Conservation (phyloP, 1,140 invertebrate species). For the Pogonomyrmex californicus region DNA sequence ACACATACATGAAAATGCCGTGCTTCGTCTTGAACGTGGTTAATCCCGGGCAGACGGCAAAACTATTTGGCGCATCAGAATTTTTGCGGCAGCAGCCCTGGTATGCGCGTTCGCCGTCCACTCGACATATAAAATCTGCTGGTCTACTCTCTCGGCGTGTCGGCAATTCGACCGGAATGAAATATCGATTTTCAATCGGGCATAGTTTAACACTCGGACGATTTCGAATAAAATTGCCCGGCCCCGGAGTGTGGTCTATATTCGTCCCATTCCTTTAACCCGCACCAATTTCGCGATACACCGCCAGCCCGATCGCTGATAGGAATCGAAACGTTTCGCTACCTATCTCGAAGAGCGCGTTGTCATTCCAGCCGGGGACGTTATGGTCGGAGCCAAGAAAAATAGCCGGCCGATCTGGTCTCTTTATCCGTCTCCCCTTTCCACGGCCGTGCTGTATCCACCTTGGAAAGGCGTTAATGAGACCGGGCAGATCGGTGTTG, state of each 20-base stretch:
- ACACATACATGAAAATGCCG: neutral
- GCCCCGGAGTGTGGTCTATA: constrained; percentile 51
- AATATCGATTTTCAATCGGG: constrained; percentile 79
- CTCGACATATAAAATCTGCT: constrained; percentile 72
- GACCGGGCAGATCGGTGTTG: constrained; percentile 71
- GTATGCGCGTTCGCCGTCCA: constrained; percentile 36
- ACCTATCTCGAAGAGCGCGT: constrained; percentile 56
- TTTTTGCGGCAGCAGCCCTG: constrained; percentile 61
- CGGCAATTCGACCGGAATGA: constrained; percentile 74
- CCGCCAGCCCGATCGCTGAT: constrained; percentile 50
- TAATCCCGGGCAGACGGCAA: constrained; percentile 56
- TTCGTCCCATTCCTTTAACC: constrained; percentile 43
- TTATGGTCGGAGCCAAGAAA: constrained; percentile 73
- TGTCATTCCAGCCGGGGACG: constrained; percentile 66
- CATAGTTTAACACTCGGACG: constrained; percentile 78
- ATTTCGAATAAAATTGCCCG: constrained; percentile 77
- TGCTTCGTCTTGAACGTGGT: constrained; percentile 55
- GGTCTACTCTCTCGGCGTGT: constrained; percentile 63
- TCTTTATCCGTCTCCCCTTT: neutral
- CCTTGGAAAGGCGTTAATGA: constrained; percentile 77
- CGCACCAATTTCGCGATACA: constrained; percentile 67
- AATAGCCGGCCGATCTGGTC: constrained; percentile 56
- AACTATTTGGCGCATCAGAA: constrained; percentile 61
- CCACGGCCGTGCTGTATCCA: constrained; percentile 64
- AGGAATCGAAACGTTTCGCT: constrained; percentile 70